Percentiles rank a stretch among this genome's conserved stretches.
Conservation (phyloP, 2,888 invertebrate genomes). For the Dione juno region DNA sequence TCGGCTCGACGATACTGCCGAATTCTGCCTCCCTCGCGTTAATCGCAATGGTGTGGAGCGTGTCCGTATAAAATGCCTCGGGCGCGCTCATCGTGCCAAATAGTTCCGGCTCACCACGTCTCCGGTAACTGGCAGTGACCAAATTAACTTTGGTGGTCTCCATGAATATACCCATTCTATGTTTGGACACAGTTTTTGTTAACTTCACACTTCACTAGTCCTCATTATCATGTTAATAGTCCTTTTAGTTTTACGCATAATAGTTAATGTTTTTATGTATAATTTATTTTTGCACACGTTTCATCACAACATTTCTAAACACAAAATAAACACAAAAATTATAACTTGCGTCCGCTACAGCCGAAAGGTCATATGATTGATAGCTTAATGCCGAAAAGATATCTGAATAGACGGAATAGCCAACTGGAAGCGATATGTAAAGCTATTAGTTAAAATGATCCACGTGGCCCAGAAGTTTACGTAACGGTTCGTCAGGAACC, state of each 20-base stretch:
- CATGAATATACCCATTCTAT: constrained; percentile 82
- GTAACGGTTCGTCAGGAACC: constrained; percentile 42
- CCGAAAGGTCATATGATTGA: neutral
- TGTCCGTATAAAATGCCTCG: constrained; percentile 64
- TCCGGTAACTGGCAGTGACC: constrained; percentile 69
- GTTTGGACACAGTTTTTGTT: constrained; percentile 59
- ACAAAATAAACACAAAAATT: constrained; percentile 14
- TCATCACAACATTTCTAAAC: constrained; percentile 9
- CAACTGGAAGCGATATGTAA: constrained; percentile 22
- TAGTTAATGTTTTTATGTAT: constrained; percentile 2
- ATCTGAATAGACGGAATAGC: constrained; percentile 18
- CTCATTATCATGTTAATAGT: constrained; percentile 53
- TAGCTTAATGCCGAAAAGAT: constrained; percentile 17
- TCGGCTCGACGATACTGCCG: constrained; percentile 72
- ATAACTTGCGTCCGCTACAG: constrained; percentile 55
- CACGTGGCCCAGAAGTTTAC: constrained; percentile 41
- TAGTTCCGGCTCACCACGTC: constrained; percentile 61
- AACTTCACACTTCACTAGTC: constrained; percentile 56
- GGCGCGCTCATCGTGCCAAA: constrained; percentile 72
- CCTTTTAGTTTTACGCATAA: constrained; percentile 26
- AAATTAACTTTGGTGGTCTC: constrained; percentile 76
- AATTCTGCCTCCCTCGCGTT: constrained; percentile 76
- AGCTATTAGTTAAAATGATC: constrained; percentile 14
- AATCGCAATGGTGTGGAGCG: constrained; percentile 71
- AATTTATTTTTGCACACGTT: constrained; percentile 1